Percentiles rank a stretch among this genome's conserved stretches.
These are phyloP conservation scores for Dermatemys mawii DNA, from an alignment of 2,113 vertebrate genomes.

Conservation along the genomic window DNA sequence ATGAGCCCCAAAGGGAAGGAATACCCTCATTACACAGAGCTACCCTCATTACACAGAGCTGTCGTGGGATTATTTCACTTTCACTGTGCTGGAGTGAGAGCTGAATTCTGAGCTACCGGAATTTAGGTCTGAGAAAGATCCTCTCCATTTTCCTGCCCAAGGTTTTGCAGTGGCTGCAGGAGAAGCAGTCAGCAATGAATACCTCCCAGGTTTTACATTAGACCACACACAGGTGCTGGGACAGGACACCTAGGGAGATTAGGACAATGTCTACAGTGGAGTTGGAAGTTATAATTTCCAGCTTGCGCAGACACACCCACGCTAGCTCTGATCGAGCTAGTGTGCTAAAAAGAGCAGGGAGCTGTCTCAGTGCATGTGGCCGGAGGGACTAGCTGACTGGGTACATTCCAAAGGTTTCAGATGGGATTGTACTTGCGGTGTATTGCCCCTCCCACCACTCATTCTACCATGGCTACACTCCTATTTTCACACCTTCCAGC, in stretches of 20 bases:
- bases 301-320: neutral
- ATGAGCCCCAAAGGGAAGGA: neutral
- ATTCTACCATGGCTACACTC: no score
- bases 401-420: neutral
- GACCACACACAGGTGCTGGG: neutral
- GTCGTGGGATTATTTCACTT: neutral
- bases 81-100: neutral
- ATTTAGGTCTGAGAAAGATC: neutral
- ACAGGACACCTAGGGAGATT: accelerated
- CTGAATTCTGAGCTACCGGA: neutral
- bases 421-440: no score
- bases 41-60: slow-evolving; percentile 38
- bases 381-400: neutral
- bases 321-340: neutral
- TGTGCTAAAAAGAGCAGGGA: neutral
- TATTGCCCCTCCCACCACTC: no score
- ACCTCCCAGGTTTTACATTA: accelerated
- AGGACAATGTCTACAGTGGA: neutral
- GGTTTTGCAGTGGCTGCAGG: neutral
- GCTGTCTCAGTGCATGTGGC: neutral
- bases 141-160: neutral
- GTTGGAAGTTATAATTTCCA: neutral
- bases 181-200: neutral
- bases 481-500: no score
- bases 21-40: slow-evolving; percentile 43